Base-by-base conservation (phyloP, 2,888 invertebrate genomes). In the Harmothoe impar region DNA sequence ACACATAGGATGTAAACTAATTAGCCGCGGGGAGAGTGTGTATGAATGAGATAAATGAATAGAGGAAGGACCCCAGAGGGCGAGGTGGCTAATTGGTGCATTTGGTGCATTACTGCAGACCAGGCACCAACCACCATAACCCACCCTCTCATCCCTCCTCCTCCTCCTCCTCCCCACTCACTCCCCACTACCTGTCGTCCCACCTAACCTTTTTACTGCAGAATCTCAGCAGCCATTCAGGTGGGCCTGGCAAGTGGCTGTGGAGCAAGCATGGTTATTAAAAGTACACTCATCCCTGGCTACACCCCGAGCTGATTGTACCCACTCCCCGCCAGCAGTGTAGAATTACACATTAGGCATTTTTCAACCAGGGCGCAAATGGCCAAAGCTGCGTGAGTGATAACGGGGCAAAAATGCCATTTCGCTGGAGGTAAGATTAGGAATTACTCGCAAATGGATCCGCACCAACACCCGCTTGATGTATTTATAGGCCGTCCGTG, bases 401-500 rank as follows among this genome's bases (percentile, higher is more conserved):
- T 81, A 81, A 81, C 81, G 33, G 43, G 81, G 81, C 81, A 81
- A 81, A 81, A 81, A 33, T 81, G 43, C 5, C 81, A 81, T 81
- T 81, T 81, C 81, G 43, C 81, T 81, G 81, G 81, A 81, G 81
- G 81, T 81, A 81, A 81, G 81, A 81, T 81, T 81, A 81, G 81
- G 81, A 81, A 81, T 81, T 81, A 81, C 81, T 81, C 81, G 81
- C 81, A 81, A 81, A 81, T 81, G 81, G 81, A 81, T 43, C 81
- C 81, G 35, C 81, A 81, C 81, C 20, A 81, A 81, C 77, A 81
- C 81, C 81, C 1, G 33, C 23, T 15, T 43, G 81, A n/a, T 81
- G 81, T 81, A 81, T 81, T 81, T 81, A 81, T 81, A 81, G 81
- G 77, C 31, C 17, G 77, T n/a, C 10, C 43, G 10, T 43, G 10